Conservation (phyloP, 2,113 vertebrate species). For the Phylloscopus trochiloides region DNA sequence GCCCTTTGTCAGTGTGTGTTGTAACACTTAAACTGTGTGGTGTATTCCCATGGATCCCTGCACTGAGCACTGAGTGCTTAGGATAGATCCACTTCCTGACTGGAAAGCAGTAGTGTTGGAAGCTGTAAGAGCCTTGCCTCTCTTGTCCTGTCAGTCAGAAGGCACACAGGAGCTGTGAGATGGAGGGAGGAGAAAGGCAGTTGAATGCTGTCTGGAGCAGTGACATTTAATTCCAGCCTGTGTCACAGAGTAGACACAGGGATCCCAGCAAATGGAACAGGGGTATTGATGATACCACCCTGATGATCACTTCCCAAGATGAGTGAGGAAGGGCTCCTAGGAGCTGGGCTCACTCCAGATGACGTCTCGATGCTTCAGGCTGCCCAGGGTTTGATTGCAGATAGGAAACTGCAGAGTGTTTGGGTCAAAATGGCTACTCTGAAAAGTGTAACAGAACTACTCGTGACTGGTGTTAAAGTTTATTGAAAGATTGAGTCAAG, state of each 20-base stretch:
- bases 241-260: not conserved
- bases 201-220: not conserved
- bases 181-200: not conserved
- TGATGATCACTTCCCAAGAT: too few relatives aligned
- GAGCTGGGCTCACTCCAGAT: not conserved
- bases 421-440: not conserved
- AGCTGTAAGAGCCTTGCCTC: not conserved
- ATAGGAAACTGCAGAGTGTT: not conserved
- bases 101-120: not conserved
- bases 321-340: not conserved
- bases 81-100: not conserved
- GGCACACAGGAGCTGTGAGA: not conserved
- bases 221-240: not conserved
- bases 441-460: not conserved
- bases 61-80: not conserved
- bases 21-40: not conserved
- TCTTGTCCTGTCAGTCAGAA: not conserved
- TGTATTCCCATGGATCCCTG: not conserved
- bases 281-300: not conserved
- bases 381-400: not conserved
- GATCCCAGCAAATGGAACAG: not conserved
- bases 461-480: not conserved
- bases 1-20: not conserved
- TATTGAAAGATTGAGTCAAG: not conserved
- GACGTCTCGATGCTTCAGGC: not conserved